Percentiles rank a stretch among this genome's conserved stretches.
These are phyloP conservation scores for Oscheius sp. DNA, from an alignment of 2,888 invertebrate genomes.

Conservation along the genomic window DNA sequence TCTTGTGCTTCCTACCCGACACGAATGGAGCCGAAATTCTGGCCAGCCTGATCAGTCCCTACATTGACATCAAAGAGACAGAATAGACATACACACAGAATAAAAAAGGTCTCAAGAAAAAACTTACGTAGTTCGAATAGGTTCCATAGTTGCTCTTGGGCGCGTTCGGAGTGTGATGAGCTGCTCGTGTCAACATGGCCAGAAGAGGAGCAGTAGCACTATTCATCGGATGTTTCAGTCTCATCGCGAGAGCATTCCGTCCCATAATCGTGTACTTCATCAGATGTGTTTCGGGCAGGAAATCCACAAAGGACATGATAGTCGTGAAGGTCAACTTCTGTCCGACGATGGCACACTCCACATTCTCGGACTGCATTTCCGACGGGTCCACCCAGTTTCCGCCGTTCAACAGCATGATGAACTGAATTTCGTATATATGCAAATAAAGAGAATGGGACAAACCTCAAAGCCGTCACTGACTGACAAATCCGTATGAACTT, in stretches of 20 bases:
- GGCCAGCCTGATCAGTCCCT: too few relatives aligned
- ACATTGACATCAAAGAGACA: neutral
- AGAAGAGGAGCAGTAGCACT: conserved; percentile 50
- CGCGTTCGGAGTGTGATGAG: conserved; percentile 44
- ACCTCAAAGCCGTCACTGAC: conserved; percentile 74
- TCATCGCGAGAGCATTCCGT: conserved; percentile 46
- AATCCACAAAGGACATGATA: conserved; percentile 89
- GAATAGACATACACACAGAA: neutral
- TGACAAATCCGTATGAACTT: conserved; percentile 82
- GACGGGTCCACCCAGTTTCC: conserved; percentile 97
- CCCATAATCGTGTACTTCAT: conserved; percentile 74
- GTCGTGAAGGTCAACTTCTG: conserved; percentile 39
- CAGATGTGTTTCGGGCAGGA: conserved; percentile 88
- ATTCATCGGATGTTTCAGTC: conserved; percentile 47
- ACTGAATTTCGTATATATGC: conserved; percentile 77
- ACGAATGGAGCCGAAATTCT: too few relatives aligned
- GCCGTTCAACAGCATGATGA: conserved; percentile 91
- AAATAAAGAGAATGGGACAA: neutral
- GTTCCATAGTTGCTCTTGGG: conserved; percentile 38
- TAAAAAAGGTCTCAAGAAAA: neutral
- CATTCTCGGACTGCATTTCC: conserved; percentile 63
- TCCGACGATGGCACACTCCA: conserved; percentile 63
- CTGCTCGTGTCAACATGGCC: conserved; percentile 43
- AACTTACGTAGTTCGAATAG: conserved; percentile 40
- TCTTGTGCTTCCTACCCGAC: too few relatives aligned